Conservation (phyloP, 2,888 invertebrate species). For the Prosopocoilus inquinatus region DNA sequence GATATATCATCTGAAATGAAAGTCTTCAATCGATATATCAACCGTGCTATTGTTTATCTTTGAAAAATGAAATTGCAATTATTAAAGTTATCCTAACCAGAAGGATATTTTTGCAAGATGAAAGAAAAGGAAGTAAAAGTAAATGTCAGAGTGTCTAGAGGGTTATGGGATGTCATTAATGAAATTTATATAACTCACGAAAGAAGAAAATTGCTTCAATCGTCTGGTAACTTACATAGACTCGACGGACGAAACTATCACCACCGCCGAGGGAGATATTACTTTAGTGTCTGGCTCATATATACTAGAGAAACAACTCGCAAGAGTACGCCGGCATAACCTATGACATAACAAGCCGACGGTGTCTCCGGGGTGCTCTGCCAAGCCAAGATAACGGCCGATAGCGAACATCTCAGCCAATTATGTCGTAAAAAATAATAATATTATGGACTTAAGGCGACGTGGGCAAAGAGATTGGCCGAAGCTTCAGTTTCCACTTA, state of each 20-base stretch:
- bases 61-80: too few relatives aligned
- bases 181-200: neutral
- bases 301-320: constrained; percentile 30
- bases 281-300: constrained; percentile 37
- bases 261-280: constrained; percentile 36
- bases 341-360: constrained; percentile 37
- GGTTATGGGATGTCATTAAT: too few relatives aligned
- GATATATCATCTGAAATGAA: too few relatives aligned
- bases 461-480: constrained; percentile 1
- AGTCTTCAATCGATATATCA: too few relatives aligned
- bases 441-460: constrained; percentile 14
- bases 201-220: constrained; percentile 16
- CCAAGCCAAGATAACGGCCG: constrained; percentile 34
- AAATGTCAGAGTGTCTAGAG: too few relatives aligned
- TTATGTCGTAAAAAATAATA: constrained; percentile 44
- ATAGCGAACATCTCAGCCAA: constrained; percentile 34
- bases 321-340: constrained; percentile 30
- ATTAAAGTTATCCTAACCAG: too few relatives aligned
- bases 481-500: neutral
- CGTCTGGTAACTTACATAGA: constrained; percentile 22
- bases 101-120: too few relatives aligned
- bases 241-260: constrained; percentile 27
- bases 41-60: too few relatives aligned
- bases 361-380: constrained; percentile 30
- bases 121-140: too few relatives aligned